Evolutionary conservation across 2,797 vertebrate genomes (phyloP), one percentile per base, ranked within the genome.

Genomic region (Argya squamiceps): DNA sequence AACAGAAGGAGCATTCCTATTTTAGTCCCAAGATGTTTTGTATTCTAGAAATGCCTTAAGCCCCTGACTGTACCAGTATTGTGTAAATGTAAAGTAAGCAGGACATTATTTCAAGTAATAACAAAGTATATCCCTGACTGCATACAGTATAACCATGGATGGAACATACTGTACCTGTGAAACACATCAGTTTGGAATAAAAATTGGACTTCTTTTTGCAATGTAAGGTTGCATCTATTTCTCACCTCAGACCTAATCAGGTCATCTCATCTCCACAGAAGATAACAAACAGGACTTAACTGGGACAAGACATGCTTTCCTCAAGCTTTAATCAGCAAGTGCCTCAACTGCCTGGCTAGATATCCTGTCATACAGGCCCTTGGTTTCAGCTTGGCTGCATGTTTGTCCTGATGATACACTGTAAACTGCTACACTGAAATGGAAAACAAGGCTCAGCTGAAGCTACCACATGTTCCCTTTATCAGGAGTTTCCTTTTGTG

Each of bases 171-270:
- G 32, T 34, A 71, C 23, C 77, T 9, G 1, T 62, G 23, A 64
- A 71, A 30, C 11, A 68, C 11, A 7, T 0, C 1, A 0, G 4
- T 3, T 5, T 47, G 24, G 26, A n/a, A 64, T 30, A 84, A 92
- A 80, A 84, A 44, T 1, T 6, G 4, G 12, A 71, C 32, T 32
- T 7, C 8, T 64, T 84, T 70, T 29, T 76, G 37, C 44, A 39
- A 4, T 18, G 2, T 4, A 52, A 49, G 10, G 63, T 76, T 50
- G n/a, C 37, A 76, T 69, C 39, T 47, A 21, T 47, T 84, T 87
- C 60, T 52, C 29, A 58, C 26, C 16, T 47, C 55, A 44, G 43
- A 29, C 63, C 77, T 47, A 20, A 94, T 65, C 23, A 41, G 63
- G 74, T 62, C 39, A 64, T 19, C 46, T 86, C 56, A 34, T 36